These are phyloP conservation scores for Epinotia ramella DNA, from an alignment of 2,888 invertebrate species.

Conservation along the genomic window DNA sequence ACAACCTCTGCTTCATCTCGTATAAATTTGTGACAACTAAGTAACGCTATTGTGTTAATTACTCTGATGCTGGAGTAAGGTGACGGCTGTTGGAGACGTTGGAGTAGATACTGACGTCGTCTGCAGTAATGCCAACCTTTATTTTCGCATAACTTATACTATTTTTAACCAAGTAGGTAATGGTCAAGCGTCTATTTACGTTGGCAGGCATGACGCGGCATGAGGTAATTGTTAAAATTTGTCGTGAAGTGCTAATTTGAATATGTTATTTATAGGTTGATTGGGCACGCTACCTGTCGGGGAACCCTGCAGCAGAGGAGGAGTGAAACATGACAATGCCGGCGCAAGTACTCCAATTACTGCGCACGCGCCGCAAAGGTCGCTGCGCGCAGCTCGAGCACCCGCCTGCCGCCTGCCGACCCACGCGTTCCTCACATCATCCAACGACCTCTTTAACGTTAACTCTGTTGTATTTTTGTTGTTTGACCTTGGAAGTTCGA, in stretches of 20 bases:
- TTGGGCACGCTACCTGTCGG: constrained; percentile 9
- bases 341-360: constrained; percentile 26
- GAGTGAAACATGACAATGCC: constrained; percentile 17
- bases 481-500: background rate
- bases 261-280: constrained; percentile 21
- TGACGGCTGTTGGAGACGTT: no score
- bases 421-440: constrained; percentile 26
- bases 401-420: constrained; percentile 6
- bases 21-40: background rate
- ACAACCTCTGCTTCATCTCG: background rate
- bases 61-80: no score
- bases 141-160: constrained; percentile 8
- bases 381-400: background rate
- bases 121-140: no score
- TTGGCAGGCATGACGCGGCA: constrained; percentile 11
- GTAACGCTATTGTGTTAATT: no score
- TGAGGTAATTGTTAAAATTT: constrained; percentile 30
- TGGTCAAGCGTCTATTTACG: constrained; percentile 27
- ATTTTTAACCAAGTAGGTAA: constrained; percentile 23
- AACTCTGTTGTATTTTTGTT: background rate
- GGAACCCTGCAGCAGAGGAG: constrained; percentile 15
- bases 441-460: constrained; percentile 23
- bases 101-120: no score
- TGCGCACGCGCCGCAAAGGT: constrained; percentile 40
- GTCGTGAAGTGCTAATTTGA: constrained; percentile 30